Percentiles rank a stretch among this genome's conserved stretches.
Conservation (phyloP, 1,140 invertebrate genomes). For the Heterodera carotae region DNA sequence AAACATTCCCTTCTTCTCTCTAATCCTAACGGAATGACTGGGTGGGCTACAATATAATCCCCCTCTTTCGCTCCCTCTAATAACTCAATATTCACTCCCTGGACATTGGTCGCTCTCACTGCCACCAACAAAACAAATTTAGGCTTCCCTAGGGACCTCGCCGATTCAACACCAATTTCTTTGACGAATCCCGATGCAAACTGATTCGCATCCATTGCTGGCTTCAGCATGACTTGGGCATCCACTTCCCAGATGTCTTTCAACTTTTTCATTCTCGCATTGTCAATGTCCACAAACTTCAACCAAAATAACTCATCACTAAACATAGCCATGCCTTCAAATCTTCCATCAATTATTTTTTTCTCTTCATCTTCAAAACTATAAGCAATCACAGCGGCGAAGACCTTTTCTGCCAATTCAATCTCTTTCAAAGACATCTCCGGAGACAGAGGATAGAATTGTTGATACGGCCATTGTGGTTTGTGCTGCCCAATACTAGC, state of each 20-base stretch:
- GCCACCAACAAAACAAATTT: neutral
- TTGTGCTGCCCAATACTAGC: neutral
- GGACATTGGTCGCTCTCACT: neutral
- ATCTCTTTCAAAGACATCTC: neutral
- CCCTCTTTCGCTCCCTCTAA: neutral
- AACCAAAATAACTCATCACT: neutral
- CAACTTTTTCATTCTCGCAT: neutral
- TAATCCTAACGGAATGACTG: neutral
- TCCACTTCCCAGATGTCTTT: neutral
- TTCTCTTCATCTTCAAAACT: constrained; percentile 9
- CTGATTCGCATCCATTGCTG: neutral
- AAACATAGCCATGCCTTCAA: neutral
- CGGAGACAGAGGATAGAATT: constrained; percentile 6
- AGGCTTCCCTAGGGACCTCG: neutral
- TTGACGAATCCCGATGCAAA: neutral
- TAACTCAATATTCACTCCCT: neutral
- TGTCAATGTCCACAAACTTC: neutral
- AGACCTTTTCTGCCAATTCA: neutral
- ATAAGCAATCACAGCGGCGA: neutral
- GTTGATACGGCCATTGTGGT: constrained; percentile 9
- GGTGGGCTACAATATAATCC: neutral
- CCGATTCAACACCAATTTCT: neutral
- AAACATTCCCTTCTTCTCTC: neutral
- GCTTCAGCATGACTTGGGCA: neutral
- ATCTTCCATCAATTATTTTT: neutral